Evolutionary conservation across 2,888 invertebrate genomes (phyloP), one percentile per base, ranked within the genome.

Genomic region (Neoascia interrupta): DNA sequence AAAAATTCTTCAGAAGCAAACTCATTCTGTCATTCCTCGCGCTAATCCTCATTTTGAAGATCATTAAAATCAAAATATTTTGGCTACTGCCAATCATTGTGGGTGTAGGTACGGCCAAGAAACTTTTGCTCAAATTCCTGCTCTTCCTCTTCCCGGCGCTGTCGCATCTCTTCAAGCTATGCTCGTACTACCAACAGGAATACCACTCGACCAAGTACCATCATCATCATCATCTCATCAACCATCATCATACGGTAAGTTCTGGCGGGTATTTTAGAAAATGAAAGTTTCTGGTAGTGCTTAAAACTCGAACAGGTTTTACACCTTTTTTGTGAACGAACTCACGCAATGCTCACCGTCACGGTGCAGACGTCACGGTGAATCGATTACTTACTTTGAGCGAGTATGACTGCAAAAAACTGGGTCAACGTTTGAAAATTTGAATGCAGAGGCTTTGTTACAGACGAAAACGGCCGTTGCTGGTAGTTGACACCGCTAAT

Each of bases 71-170:
- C 83, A 95, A 95, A 88, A 89, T 95, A 80, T 90, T 96, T 85
- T 95, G 96, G 89, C 90, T 96, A 15, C 88, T 95, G 75, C 96
- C 96, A 0, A 88, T 95, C 49, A 89, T 96, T 49, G 91, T 96
- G 82, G 96, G 96, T 1, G 92, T 95, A 13, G 93, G 94, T 0
- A 93, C 95, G 0, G 96, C 96, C 2, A 96, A 96, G 89, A 96
- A 96, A 87, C 90, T 96, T 83, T 91, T 96, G 84, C 89, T 96
- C 39, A 96, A 96, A 85, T 89, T 95, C 54, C 87, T 96, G 10
- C 90, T 96, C 16, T 96, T 96, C 90, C 85, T 96, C 34, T 95
- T 96, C 89, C 96, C 96, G 0, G 94, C 95, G 0, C 88, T 96
- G 75, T 92, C 94, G 61, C 94, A 95, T 86, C 91, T 96, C 74